A percentile compares a stretch with the other conserved stretches of the same genome.
Conservation (phyloP, 1,140 invertebrate genomes). For the Coenobita brevimanus region DNA sequence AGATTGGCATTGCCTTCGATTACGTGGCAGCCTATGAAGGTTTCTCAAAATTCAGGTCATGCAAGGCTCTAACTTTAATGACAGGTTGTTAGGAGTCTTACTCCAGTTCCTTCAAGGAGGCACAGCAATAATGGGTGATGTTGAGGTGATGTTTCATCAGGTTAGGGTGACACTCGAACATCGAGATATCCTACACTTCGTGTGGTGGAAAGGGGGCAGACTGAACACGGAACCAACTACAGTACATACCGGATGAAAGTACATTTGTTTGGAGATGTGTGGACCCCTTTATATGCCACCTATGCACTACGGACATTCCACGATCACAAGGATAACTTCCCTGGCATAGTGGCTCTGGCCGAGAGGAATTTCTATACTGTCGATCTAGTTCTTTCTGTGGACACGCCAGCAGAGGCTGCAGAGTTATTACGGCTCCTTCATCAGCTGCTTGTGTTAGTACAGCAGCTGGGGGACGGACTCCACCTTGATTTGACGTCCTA, state of each 20-base stretch:
- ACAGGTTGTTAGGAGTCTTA: conserved; percentile 39
- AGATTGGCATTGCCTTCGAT: conserved; percentile 47
- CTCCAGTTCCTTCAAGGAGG: conserved; percentile 29
- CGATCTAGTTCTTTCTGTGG: neutral
- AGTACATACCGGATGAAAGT: neutral
- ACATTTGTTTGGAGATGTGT: neutral
- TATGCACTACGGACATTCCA: neutral
- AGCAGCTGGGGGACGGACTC: too few relatives aligned
- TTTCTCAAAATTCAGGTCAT: conserved; percentile 24
- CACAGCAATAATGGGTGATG: conserved; percentile 22
- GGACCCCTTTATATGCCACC: neutral
- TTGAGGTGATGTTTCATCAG: conserved; percentile 57
- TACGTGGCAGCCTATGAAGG: conserved; percentile 24
- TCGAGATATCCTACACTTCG: conserved; percentile 35
- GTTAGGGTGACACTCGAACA: conserved; percentile 21
- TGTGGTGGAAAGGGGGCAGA: neutral
- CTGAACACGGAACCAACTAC: neutral
- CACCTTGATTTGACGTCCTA: too few relatives aligned
- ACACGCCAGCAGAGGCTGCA: neutral
- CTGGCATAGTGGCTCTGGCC: neutral
- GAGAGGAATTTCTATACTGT: neutral
- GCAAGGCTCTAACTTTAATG: conserved; percentile 49
- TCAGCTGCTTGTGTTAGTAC: neutral
- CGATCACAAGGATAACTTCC: neutral
- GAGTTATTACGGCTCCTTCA: neutral